Evolutionary conservation across 1,140 invertebrate species (phyloP).

Genomic region (Dreissena rostriformis): DNA sequence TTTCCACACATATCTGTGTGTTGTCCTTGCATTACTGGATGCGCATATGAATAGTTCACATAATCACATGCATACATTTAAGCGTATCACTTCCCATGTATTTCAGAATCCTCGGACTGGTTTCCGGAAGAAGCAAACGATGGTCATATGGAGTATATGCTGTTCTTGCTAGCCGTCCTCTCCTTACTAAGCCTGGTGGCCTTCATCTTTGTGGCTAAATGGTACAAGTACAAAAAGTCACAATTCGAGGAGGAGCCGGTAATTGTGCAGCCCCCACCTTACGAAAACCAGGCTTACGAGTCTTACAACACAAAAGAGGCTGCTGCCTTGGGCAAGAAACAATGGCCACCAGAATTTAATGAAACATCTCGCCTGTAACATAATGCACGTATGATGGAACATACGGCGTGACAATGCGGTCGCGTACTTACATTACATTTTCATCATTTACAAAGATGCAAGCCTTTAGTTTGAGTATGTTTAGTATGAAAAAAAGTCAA

Average conservation of each 20-base stretch:
- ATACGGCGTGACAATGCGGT: too few species aligned
- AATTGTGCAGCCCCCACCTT: not conserved
- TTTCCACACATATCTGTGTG: not conserved
- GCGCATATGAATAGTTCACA: too few species aligned
- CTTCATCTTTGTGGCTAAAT: constrained; percentile 45
- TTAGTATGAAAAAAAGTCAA: too few species aligned
- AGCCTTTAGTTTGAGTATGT: too few species aligned
- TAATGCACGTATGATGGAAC: too few species aligned
- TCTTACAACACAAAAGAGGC: not conserved
- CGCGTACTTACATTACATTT: too few species aligned
- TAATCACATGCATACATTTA: not conserved
- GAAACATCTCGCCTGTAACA: constrained; percentile 17
- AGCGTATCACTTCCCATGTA: not conserved
- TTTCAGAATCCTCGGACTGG: constrained; percentile 54
- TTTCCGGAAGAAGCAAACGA: constrained; percentile 49
- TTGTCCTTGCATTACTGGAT: not conserved
- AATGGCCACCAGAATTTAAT: not conserved
- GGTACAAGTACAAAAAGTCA: constrained; percentile 48
- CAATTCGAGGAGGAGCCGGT: constrained; percentile 11
- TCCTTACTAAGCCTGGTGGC: constrained; percentile 28
- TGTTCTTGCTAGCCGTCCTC: constrained; percentile 45
- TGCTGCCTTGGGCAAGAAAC: constrained; percentile 5
- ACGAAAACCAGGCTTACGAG: not conserved
- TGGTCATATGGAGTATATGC: constrained; percentile 52
- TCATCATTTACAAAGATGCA: too few species aligned